Conservation (phyloP, 2,113 vertebrate genomes). For the Eulemur rufifrons region DNA sequence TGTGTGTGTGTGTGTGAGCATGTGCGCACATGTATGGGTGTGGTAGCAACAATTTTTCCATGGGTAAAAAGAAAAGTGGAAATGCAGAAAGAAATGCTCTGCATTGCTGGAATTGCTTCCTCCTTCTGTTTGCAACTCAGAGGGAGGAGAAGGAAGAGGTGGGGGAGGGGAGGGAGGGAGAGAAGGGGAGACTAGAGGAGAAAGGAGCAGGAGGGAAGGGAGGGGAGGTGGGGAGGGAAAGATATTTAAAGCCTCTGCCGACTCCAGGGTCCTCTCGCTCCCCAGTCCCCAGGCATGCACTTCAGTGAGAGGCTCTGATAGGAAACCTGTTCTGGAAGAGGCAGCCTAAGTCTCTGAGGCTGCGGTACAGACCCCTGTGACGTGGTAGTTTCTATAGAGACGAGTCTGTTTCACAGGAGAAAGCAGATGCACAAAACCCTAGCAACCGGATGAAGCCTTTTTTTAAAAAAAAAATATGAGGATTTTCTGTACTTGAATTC, state of each 20-base stretch:
- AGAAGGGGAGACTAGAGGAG: neutral
- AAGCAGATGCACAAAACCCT: constrained; percentile 72
- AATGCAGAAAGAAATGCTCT: neutral
- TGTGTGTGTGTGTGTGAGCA: neutral
- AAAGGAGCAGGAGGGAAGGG: neutral
- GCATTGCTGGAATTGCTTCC: neutral
- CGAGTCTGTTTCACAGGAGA: constrained; percentile 61
- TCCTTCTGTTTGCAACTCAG: neutral
- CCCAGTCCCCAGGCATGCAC: neutral
- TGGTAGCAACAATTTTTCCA: neutral
- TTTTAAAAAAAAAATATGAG: neutral
- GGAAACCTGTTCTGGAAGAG: constrained; percentile 45
- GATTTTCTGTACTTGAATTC: constrained; percentile 75
- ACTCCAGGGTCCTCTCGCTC: neutral
- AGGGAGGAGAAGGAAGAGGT: neutral
- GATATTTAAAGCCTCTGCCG: neutral
- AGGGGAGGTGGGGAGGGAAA: neutral
- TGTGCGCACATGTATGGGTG: too few species aligned
- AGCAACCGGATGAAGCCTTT: constrained; percentile 29
- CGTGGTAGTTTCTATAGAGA: constrained; percentile 83
- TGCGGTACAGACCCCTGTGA: constrained; percentile 35
- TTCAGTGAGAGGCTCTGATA: neutral
- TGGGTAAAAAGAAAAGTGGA: neutral
- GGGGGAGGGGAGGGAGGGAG: neutral
- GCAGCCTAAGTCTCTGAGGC: constrained; percentile 27